A percentile compares a stretch with the other conserved stretches of the same genome.
phyloP scores from a whole-genome alignment of 2,888 invertebrate species.

The Scelioninae gen. 2 region DNA sequence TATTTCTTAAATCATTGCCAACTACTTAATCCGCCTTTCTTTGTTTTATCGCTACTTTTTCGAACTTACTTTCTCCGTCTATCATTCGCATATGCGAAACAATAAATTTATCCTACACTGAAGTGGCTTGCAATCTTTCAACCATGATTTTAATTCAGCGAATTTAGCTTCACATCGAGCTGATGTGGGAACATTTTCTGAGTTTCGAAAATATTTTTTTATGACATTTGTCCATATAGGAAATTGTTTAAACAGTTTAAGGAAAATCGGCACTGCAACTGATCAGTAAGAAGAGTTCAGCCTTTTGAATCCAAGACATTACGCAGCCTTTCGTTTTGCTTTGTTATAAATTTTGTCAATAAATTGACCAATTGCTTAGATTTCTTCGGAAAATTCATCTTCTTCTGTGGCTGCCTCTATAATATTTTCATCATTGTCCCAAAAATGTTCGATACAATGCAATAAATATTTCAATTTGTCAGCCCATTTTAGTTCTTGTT shows the following conservation, averaged over 20 bases:
- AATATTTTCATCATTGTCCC: too few relatives aligned
- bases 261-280: background rate
- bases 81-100: slow-evolving; percentile 42
- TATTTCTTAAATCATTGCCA: too few relatives aligned
- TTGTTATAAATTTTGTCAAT: too few relatives aligned
- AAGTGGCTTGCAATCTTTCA: slow-evolving; percentile 12
- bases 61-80: slow-evolving; percentile 16
- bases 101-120: slow-evolving; percentile 54
- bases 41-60: slow-evolving; percentile 13
- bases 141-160: background rate
- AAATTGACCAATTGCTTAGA: too few relatives aligned
- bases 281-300: slow-evolving; percentile 17
- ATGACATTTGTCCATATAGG: slow-evolving; percentile 44
- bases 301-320: too few relatives aligned
- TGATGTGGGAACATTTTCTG: slow-evolving; percentile 30
- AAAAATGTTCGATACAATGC: too few relatives aligned
- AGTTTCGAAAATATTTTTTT: slow-evolving; percentile 19
- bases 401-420: too few relatives aligned
- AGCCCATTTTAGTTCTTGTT: too few relatives aligned
- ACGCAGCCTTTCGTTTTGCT: too few relatives aligned
- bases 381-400: too few relatives aligned
- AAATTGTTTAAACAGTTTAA: slow-evolving; percentile 25
- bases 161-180: slow-evolving; percentile 32
- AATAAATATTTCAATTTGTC: too few relatives aligned
- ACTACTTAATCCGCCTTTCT: too few relatives aligned